A percentile compares a stretch with the other conserved stretches of the same genome.
Conservation (phyloP, 2,113 vertebrate species). For the Chlorocebus sabaeus region DNA sequence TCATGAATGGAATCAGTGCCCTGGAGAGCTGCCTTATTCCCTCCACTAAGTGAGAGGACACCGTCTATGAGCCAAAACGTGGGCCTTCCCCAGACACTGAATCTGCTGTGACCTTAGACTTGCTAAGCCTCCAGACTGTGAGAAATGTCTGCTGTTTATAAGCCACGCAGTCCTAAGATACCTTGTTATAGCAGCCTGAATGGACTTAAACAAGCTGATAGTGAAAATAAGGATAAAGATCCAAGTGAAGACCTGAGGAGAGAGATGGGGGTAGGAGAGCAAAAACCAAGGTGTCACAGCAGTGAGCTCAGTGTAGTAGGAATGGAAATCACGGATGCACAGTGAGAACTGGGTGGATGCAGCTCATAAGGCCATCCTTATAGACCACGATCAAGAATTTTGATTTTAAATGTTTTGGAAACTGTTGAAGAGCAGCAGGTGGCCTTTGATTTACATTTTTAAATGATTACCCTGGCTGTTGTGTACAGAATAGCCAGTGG, state of each 20-base stretch:
- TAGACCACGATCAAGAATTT: background rate
- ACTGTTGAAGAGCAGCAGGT: background rate
- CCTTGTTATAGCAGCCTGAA: background rate
- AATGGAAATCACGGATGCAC: background rate
- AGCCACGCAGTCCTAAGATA: background rate
- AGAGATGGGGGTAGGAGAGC: background rate
- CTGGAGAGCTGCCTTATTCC: background rate
- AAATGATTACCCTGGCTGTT: background rate
- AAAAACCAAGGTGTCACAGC: background rate
- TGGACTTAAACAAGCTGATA: background rate
- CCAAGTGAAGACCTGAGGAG: background rate
- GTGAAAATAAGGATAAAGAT: background rate
- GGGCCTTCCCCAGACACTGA: background rate
- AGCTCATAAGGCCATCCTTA: background rate
- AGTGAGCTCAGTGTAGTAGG: fast-evolving
- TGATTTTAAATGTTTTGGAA: background rate
- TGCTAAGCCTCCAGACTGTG: background rate
- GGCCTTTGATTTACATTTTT: background rate
- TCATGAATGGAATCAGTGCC: background rate
- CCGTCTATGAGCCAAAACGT: background rate
- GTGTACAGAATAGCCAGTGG: background rate
- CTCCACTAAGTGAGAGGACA: background rate
- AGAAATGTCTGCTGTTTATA: background rate
- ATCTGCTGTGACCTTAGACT: background rate
- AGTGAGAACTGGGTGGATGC: background rate